phyloP scores from a whole-genome alignment of 2,888 invertebrate species.

The Eupithecia inturbata region DNA sequence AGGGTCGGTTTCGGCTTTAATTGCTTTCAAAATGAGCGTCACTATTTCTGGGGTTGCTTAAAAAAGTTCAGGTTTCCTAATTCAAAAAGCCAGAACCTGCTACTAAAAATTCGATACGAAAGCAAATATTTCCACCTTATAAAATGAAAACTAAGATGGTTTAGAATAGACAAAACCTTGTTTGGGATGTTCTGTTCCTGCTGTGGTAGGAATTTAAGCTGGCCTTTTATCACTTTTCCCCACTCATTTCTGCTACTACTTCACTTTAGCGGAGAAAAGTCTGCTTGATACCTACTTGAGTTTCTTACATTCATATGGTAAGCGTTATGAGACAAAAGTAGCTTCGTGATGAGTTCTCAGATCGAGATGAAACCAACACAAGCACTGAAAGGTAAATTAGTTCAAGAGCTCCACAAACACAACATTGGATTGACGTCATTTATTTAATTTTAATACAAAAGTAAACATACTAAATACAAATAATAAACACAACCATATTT shows the following conservation, averaged over 20 bases:
- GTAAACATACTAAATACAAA: slow-evolving; percentile 30
- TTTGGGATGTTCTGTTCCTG: background rate
- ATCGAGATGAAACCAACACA: slow-evolving; percentile 27
- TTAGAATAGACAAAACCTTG: background rate
- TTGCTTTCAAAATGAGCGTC: slow-evolving; percentile 23
- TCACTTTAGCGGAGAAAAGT: background rate
- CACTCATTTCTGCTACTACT: background rate
- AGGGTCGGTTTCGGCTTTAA: slow-evolving; percentile 49
- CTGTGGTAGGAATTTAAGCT: background rate
- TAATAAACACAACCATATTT: slow-evolving; percentile 30
- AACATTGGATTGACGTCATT: slow-evolving; percentile 38
- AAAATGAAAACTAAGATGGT: background rate
- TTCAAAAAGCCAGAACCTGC: background rate
- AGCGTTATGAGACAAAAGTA: background rate
- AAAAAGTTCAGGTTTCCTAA: background rate
- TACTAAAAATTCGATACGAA: background rate
- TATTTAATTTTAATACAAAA: slow-evolving; percentile 38
- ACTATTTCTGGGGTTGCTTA: slow-evolving; percentile 16
- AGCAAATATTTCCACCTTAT: background rate
- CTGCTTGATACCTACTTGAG: background rate
- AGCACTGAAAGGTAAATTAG: slow-evolving; percentile 34
- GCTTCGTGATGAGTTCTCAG: slow-evolving; percentile 15
- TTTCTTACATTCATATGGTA: background rate
- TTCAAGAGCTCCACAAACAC: slow-evolving; percentile 35
- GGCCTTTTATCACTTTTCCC: background rate